phyloP scores from a whole-genome alignment of 2,113 vertebrate species.

The Cisticola juncidis region DNA sequence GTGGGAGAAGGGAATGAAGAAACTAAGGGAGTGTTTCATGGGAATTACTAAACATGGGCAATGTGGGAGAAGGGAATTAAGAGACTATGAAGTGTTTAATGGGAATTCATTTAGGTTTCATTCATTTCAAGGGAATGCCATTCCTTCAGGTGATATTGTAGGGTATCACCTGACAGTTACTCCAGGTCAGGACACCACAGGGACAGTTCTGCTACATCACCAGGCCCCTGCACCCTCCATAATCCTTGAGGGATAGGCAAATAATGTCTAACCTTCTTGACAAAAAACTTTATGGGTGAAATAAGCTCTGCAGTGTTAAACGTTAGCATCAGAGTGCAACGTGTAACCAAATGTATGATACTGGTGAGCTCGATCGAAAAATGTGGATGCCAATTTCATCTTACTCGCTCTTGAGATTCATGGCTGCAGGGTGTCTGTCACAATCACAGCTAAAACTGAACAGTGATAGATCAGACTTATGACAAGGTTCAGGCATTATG shows the following conservation, averaged over 20 bases:
- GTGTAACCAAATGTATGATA: not conserved
- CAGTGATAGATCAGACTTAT: not conserved
- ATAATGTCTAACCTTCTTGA: not conserved
- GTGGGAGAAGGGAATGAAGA: not conserved
- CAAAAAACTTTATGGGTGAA: not conserved
- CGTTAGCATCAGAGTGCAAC: not conserved
- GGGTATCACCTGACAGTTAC: not conserved
- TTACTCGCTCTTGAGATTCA: not conserved
- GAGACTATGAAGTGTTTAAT: not conserved
- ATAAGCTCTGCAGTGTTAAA: not conserved
- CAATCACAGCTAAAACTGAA: not conserved
- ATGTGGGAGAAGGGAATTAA: not conserved
- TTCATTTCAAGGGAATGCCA: not conserved
- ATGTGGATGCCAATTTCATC: not conserved
- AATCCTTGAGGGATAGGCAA: not conserved
- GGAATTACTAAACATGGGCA: not conserved
- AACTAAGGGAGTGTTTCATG: not conserved
- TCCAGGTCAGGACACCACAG: not conserved
- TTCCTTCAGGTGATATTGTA: not conserved
- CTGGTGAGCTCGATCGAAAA: not conserved
- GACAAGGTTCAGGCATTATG: not conserved
- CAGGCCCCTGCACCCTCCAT: not conserved
- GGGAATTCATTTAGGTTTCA: not conserved
- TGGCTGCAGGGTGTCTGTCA: not conserved
- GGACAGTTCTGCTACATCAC: accelerated